A percentile compares a stretch with the other conserved stretches of the same genome.
Conservation (phyloP, 2,797 vertebrate species). For the Sebastes taczanowskii region DNA sequence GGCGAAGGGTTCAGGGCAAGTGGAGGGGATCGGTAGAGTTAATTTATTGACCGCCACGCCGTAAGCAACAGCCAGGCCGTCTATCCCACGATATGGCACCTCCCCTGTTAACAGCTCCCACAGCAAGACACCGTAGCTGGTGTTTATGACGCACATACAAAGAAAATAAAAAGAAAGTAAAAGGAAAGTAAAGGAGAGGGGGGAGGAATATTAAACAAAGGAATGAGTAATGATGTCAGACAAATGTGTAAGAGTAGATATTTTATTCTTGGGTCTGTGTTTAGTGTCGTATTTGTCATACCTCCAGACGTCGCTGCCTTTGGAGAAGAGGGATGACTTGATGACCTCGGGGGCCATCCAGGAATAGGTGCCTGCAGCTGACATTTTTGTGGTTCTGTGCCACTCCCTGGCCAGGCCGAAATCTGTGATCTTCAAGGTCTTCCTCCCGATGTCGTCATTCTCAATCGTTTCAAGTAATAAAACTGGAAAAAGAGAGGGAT, state of each 20-base stretch:
- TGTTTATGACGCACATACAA: constrained; percentile 2
- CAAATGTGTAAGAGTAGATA: neutral
- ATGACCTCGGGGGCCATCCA: constrained; percentile 99
- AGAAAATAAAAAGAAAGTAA: neutral
- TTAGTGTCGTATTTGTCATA: constrained; percentile 46
- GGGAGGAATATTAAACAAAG: neutral
- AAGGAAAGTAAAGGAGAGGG: neutral
- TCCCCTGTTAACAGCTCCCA: constrained; percentile 97
- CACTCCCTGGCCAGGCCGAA: constrained; percentile 96
- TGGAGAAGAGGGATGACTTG: constrained; percentile 95
- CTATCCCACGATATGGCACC: constrained; percentile 96
- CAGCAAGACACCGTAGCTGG: constrained; percentile 93
- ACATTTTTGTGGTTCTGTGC: constrained; percentile 98
- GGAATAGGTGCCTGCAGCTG: constrained; percentile 93
- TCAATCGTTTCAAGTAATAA: constrained; percentile 95
- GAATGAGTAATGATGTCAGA: neutral
- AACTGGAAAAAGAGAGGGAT: constrained; percentile 78
- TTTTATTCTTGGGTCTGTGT: neutral
- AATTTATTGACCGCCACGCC: constrained; percentile 96
- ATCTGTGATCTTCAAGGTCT: constrained; percentile 97
- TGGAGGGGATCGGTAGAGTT: constrained; percentile 94
- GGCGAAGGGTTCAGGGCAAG: constrained; percentile 94
- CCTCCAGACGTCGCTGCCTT: constrained; percentile 98
- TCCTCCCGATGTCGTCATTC: constrained; percentile 91
- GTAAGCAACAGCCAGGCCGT: constrained; percentile 94